A percentile compares a stretch with the other conserved stretches of the same genome.
phyloP scores from a whole-genome alignment of 2,888 invertebrate genomes.

The Pheosia gnoma region DNA sequence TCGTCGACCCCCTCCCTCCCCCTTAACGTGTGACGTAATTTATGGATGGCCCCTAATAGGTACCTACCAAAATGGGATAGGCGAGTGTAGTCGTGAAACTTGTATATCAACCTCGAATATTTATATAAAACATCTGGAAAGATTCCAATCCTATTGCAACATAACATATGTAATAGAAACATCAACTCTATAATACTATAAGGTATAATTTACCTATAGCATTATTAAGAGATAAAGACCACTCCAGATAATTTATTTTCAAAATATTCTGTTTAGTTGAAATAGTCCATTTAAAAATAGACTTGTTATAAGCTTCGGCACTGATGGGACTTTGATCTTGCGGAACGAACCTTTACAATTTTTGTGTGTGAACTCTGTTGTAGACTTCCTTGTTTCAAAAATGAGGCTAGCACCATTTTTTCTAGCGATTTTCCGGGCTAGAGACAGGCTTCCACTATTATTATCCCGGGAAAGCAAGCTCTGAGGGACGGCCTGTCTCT shows the following conservation, averaged over 20 bases:
- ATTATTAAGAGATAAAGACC: neutral
- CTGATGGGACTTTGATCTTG: constrained; percentile 1
- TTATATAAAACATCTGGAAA: neutral
- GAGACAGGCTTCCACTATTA: too few species aligned
- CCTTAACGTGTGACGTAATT: too few species aligned
- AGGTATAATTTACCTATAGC: neutral
- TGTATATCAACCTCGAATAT: neutral
- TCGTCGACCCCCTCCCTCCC: too few species aligned
- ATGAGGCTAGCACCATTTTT: neutral
- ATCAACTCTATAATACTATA: neutral
- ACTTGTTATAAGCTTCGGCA: neutral
- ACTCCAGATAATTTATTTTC: neutral
- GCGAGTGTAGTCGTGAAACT: neutral
- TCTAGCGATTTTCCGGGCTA: too few species aligned
- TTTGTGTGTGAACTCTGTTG: neutral
- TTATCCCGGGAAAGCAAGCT: too few species aligned
- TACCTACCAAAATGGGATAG: too few species aligned
- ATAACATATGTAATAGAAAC: neutral
- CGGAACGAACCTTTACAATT: neutral
- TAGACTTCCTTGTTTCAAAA: neutral
- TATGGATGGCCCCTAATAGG: too few species aligned
- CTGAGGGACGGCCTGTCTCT: too few species aligned
- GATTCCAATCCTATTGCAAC: neutral
- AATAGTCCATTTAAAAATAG: constrained; percentile 6
- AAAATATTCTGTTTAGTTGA: neutral